phyloP scores from a whole-genome alignment of 2,113 vertebrate genomes.

The Patagioenas fasciata region DNA sequence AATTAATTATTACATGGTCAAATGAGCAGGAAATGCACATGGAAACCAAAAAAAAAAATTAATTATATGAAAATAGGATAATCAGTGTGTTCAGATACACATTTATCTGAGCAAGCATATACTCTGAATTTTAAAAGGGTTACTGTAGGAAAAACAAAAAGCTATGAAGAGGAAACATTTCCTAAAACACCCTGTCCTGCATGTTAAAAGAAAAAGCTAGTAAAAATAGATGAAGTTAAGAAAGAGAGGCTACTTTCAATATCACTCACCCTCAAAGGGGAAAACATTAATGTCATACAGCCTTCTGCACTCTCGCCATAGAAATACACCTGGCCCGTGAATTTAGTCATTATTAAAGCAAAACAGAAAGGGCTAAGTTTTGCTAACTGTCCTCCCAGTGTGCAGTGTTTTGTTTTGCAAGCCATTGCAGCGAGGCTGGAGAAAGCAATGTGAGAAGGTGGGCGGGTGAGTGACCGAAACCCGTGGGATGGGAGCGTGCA shows the following conservation, averaged over 20 bases:
- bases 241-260: constrained; percentile 35
- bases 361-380: background rate
- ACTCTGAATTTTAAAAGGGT: constrained; percentile 57
- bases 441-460: background rate
- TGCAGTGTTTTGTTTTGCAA: background rate
- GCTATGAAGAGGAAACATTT: constrained; percentile 37
- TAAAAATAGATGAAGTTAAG: constrained; percentile 24
- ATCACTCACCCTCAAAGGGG: constrained; percentile 22
- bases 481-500: background rate
- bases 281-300: background rate
- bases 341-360: background rate
- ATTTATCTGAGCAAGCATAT: constrained; percentile 53
- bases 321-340: background rate
- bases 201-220: background rate
- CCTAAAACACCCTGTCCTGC: constrained; percentile 26
- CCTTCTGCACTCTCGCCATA: background rate
- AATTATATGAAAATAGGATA: constrained; percentile 76
- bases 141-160: constrained; percentile 30
- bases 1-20: constrained; percentile 81
- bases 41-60: constrained; percentile 72
- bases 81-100: constrained; percentile 65
- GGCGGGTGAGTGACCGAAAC: background rate
- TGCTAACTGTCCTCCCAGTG: background rate
- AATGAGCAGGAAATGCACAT: constrained; percentile 75
- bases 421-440: background rate